Evolutionary conservation across 2,113 vertebrate genomes (phyloP).

Genomic region (Lates calcarifer): DNA sequence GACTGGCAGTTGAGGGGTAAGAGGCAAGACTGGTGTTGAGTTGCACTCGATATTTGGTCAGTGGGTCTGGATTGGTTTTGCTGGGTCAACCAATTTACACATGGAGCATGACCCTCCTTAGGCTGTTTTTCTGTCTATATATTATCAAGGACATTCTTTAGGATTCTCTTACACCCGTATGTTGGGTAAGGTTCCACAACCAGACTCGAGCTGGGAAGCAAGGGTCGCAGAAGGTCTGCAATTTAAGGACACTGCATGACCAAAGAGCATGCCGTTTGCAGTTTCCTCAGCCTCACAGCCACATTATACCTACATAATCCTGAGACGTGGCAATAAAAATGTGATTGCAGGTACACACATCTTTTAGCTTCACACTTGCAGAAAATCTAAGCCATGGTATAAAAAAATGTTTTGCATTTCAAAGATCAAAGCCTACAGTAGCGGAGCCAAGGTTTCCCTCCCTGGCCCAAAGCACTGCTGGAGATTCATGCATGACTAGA

Average conservation of each 20-base stretch:
- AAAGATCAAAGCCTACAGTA: constrained; percentile 54
- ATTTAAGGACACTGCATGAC: not conserved
- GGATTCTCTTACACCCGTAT: constrained; percentile 44
- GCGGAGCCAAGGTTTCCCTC: constrained; percentile 34
- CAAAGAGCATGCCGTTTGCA: not conserved
- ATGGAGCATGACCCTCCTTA: not conserved
- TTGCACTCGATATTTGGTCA: constrained; percentile 71
- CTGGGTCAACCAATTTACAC: constrained; percentile 40
- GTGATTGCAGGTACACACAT: constrained; percentile 17
- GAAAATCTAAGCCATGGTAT: constrained; percentile 36
- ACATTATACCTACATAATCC: not conserved
- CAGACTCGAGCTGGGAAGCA: not conserved
- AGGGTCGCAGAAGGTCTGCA: not conserved
- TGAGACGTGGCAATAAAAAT: not conserved
- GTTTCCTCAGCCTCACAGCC: not conserved
- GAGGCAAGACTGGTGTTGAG: constrained; percentile 59
- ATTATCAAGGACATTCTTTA: constrained; percentile 35
- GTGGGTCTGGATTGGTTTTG: constrained; percentile 34
- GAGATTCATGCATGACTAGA: constrained; percentile 59
- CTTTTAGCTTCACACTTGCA: constrained; percentile 5
- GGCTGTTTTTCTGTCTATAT: constrained; percentile 37
- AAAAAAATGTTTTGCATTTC: constrained; percentile 47
- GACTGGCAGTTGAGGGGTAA: constrained; percentile 25
- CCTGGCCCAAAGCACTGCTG: constrained; percentile 42
- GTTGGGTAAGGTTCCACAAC: constrained; percentile 16